phyloP scores from a whole-genome alignment of 30 jellyfish, hydroid and myxozoan genomes.

The Pelagia noctiluca region DNA sequence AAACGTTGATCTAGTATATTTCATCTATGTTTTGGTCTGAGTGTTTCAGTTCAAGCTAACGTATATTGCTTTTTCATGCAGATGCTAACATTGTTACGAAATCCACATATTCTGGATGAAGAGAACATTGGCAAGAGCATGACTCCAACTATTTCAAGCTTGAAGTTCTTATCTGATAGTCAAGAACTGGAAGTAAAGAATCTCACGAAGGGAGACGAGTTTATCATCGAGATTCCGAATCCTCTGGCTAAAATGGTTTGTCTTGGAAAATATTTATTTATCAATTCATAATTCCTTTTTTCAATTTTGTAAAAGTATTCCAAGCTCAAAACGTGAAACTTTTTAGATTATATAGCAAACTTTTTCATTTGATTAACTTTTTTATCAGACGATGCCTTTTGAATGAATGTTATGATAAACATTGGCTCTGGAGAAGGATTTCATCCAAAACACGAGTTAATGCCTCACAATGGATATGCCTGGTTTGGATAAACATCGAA shows the following conservation, averaged over 20 bases:
- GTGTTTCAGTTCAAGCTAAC: background rate
- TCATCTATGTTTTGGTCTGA: background rate
- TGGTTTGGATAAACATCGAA: no score
- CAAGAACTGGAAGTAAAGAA: slow-evolving; percentile 26
- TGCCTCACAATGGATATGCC: no score
- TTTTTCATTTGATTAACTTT: no score
- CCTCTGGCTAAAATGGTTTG: slow-evolving; percentile 28
- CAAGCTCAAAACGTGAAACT: no score
- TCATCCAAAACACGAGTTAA: no score
- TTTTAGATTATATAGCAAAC: no score
- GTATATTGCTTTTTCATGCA: background rate
- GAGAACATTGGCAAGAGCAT: slow-evolving; percentile 26
- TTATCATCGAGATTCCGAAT: slow-evolving; percentile 40
- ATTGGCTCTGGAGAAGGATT: no score
- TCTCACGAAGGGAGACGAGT: slow-evolving; percentile 34
- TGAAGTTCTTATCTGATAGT: slow-evolving; percentile 1
- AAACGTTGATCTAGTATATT: no score
- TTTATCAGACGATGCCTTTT: no score
- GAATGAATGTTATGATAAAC: no score
- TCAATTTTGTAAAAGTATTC: no score
- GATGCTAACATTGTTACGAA: slow-evolving; percentile 60
- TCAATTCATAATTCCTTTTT: no score
- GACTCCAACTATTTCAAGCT: slow-evolving; percentile 31
- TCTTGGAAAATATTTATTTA: background rate
- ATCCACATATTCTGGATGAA: slow-evolving; percentile 45